Conservation (phyloP, 2,797 vertebrate genomes). For the Semotilus atromaculatus region DNA sequence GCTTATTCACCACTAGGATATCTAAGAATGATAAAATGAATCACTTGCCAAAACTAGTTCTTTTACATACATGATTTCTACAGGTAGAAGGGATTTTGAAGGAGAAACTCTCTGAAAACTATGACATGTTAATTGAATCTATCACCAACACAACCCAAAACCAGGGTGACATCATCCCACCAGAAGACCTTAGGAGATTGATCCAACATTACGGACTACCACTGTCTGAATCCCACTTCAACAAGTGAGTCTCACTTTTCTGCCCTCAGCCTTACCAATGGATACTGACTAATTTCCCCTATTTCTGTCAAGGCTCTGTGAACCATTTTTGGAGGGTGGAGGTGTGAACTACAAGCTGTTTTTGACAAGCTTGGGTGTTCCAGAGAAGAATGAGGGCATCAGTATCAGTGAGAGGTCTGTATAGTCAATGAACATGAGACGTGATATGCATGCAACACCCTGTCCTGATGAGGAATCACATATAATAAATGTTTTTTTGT, state of each 20-base stretch:
- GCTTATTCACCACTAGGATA: background rate
- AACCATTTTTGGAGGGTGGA: slow-evolving; percentile 69
- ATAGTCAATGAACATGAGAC: background rate
- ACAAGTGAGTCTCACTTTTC: slow-evolving; percentile 64
- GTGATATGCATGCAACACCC: background rate
- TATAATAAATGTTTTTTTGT: background rate
- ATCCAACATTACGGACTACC: slow-evolving; percentile 65
- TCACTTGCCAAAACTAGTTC: background rate
- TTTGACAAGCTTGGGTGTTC: slow-evolving; percentile 69
- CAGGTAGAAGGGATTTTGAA: slow-evolving; percentile 69
- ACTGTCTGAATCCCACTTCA: slow-evolving; percentile 66
- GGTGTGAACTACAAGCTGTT: slow-evolving; percentile 74
- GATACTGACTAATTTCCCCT: background rate
- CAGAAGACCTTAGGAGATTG: slow-evolving; percentile 66
- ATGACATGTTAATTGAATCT: slow-evolving; percentile 57
- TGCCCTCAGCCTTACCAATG: background rate
- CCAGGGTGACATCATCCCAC: slow-evolving; percentile 54
- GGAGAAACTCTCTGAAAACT: slow-evolving; percentile 64
- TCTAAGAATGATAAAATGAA: background rate
- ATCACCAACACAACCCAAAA: slow-evolving; percentile 63
- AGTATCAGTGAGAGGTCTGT: slow-evolving; percentile 59
- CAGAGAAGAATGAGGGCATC: slow-evolving; percentile 47
- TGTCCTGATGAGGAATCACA: background rate
- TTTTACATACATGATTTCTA: background rate
- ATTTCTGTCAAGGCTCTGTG: slow-evolving; percentile 67